Evolutionary conservation across 2,797 vertebrate species (phyloP), one percentile per base, ranked within the genome.

Genomic region (Oreortyx pictus): DNA sequence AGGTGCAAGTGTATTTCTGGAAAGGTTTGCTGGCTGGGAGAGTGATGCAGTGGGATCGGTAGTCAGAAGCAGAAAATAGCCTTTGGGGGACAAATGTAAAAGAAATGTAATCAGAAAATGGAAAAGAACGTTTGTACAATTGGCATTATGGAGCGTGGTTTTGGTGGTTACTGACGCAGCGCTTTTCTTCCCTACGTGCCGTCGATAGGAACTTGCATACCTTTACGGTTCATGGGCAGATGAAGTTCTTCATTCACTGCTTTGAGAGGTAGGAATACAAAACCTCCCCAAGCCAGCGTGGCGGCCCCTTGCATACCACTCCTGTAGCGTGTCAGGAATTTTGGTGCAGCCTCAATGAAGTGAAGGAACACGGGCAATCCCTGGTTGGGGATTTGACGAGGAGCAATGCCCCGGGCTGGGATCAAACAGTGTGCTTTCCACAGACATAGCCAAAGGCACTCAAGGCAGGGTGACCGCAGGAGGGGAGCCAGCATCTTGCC

Each of bases 1-100:
- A 93, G 86, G 84, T 93, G 92, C 89, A 93, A 90, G 41, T 72
- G 64, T 86, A 83, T 93, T 95, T 95, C 82, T 91, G 92, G 84
- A 89, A 76, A 57, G 70, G 25, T 94, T 90, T 85, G 78, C 73
- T 86, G 70, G 12, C 3, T 50, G 20, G 16, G 14, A 17, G 35
- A 89, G 76, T 76, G 76, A 41, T 1, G 1, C 52, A 44, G 41
- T 57, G 76, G 66, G 50, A 60, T 59, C 60, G 31, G 90, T 90
- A 88, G 87, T 67, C 71, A 75, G 62, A 70, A 68, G 88, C 86
- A 91, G 71, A 93, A 96, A 91, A 95, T 54, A 74, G 80, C 17
- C 80, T 76, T 73, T 59, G 47, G 66, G 80, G 82, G 35, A 61
- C 54, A 86, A 92, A 92, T 13, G 24, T 23, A 67, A 44, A 84